Conservation (phyloP, 1,140 invertebrate genomes). For the Kradibia gibbosae region DNA sequence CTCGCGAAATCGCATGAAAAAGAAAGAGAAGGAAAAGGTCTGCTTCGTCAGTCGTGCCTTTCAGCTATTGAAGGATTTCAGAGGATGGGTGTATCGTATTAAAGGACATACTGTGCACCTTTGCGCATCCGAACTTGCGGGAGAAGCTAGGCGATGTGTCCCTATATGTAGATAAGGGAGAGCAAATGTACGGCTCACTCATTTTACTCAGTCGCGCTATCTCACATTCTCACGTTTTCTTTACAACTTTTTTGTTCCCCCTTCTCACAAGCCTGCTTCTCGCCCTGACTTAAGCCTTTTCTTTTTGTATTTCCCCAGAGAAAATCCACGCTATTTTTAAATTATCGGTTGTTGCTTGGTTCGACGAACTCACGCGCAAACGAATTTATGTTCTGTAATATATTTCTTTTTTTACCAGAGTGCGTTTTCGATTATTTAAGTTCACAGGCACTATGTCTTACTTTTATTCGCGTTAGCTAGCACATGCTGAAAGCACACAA, state of each 20-base stretch:
- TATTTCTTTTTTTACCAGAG: neutral
- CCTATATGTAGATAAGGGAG: conserved; percentile 1
- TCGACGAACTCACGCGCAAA: conserved; percentile 41
- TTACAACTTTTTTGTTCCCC: conserved; percentile 51
- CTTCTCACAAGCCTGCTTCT: neutral
- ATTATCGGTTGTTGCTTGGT: conserved; percentile 41
- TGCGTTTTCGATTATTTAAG: neutral
- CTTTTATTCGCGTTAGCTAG: neutral
- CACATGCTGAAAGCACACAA: neutral
- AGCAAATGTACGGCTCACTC: neutral
- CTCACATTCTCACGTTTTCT: neutral
- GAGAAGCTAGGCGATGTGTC: neutral
- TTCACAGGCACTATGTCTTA: conserved; percentile 31
- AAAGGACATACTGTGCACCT: neutral
- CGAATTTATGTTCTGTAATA: conserved; percentile 48
- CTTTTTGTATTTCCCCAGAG: conserved; percentile 38
- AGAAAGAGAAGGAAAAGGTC: neutral
- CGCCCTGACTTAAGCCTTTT: conserved; percentile 19
- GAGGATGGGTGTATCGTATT: neutral
- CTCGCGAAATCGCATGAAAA: neutral
- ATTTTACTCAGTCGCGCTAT: conserved; percentile 5
- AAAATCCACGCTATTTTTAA: conserved; percentile 42
- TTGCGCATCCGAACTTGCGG: neutral
- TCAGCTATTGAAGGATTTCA: neutral
- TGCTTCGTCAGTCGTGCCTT: neutral